These are phyloP conservation scores for Rhinolophus ferrumequinum DNA, from an alignment of 2,113 vertebrate species.

Conservation along the genomic window DNA sequence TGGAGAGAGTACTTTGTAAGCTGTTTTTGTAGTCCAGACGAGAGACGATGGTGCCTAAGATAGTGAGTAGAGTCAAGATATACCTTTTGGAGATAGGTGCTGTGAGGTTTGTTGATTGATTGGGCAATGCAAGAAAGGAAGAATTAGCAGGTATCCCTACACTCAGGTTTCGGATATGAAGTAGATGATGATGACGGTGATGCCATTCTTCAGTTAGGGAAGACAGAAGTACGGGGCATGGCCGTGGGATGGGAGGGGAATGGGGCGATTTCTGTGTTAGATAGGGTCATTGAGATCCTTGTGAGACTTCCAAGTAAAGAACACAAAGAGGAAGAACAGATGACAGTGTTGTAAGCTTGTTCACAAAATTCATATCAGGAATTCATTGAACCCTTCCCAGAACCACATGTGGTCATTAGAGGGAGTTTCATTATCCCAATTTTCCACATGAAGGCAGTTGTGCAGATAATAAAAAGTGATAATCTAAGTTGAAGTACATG, in stretches of 20 bases:
- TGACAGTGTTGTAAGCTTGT: not conserved
- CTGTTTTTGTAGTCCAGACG: not conserved
- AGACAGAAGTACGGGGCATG: fast-evolving
- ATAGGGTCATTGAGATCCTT: not conserved
- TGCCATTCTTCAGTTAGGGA: not conserved
- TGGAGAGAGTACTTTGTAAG: not conserved
- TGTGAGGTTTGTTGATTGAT: not conserved
- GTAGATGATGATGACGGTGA: not conserved
- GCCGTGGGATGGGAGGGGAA: not conserved
- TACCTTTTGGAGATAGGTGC: not conserved
- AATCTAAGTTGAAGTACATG: not conserved
- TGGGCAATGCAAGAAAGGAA: not conserved
- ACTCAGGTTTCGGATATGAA: not conserved
- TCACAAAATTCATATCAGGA: not conserved
- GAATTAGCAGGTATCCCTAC: not conserved
- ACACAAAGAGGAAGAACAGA: not conserved
- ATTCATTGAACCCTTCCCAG: not conserved
- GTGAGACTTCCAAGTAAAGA: not conserved
- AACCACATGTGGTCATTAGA: not conserved
- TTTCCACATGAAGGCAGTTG: not conserved
- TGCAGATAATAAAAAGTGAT: not conserved
- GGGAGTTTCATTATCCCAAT: not conserved
- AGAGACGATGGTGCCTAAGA: not conserved
- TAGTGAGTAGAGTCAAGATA: not conserved
- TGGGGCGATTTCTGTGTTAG: not conserved